phyloP scores from a whole-genome alignment of 2,113 vertebrate genomes.

The Fregetta grallaria region DNA sequence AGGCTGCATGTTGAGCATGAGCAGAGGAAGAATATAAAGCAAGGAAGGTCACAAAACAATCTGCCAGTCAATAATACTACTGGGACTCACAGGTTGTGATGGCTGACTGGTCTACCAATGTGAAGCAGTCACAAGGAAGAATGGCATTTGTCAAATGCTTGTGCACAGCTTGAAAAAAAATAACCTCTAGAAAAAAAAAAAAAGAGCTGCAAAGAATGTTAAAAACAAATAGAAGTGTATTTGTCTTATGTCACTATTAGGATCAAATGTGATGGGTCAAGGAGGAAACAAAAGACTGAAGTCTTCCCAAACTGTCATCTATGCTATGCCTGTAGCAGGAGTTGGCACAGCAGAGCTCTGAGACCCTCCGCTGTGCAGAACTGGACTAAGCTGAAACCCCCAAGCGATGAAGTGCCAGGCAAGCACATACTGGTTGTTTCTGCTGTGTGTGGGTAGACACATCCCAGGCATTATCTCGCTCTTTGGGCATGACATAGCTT shows the following conservation, averaged over 20 bases:
- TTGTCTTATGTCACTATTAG: background rate
- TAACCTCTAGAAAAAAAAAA: background rate
- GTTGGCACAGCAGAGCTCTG: background rate
- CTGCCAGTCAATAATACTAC: background rate
- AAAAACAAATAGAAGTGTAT: background rate
- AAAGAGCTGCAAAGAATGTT: background rate
- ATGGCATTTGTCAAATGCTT: background rate
- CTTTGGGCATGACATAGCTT: background rate
- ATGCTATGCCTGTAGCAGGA: background rate
- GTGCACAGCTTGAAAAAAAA: background rate
- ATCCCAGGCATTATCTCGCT: background rate
- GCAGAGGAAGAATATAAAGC: background rate
- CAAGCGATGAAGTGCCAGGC: accelerated
- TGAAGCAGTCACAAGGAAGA: background rate
- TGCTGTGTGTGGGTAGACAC: background rate
- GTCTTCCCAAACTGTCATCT: background rate
- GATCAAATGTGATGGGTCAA: background rate
- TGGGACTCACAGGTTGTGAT: background rate
- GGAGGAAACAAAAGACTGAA: background rate
- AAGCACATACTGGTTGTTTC: background rate
- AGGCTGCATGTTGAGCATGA: background rate
- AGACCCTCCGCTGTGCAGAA: background rate
- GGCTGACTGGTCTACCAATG: background rate
- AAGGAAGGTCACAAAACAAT: background rate
- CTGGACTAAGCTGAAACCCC: background rate